A percentile compares a stretch with the other conserved stretches of the same genome.
Evolutionary conservation across 2,888 invertebrate species (phyloP).

Genomic region (Caenorhabditis virilis): DNA sequence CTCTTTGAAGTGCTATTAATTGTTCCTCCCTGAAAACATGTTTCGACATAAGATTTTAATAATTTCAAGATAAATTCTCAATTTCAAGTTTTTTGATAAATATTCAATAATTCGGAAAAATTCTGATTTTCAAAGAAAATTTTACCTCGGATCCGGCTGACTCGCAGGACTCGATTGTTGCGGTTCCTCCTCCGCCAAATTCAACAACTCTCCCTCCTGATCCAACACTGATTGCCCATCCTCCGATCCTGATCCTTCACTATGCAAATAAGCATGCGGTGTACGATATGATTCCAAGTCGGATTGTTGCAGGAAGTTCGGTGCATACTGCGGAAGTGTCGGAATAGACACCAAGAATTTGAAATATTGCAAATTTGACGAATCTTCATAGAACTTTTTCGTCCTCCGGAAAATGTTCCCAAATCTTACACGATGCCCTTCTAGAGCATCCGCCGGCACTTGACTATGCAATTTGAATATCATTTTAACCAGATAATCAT

Average conservation of each 20-base stretch:
- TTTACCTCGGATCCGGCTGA: slow-evolving; percentile 38
- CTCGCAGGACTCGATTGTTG: slow-evolving; percentile 38
- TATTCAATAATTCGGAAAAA: no score
- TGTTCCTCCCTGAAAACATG: slow-evolving; percentile 52
- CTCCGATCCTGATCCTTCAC: slow-evolving; percentile 51
- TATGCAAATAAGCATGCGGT: slow-evolving; percentile 77
- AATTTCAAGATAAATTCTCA: no score
- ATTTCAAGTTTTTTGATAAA: no score
- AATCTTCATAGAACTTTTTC: slow-evolving; percentile 88
- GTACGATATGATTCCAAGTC: slow-evolving; percentile 91
- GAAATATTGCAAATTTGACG: slow-evolving; percentile 93
- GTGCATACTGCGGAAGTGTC: slow-evolving; percentile 84
- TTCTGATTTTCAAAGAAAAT: not conserved
- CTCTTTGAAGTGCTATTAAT: slow-evolving; percentile 38
- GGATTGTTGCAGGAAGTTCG: slow-evolving; percentile 89
- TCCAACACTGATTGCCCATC: slow-evolving; percentile 54
- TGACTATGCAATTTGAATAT: slow-evolving; percentile 89
- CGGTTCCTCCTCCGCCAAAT: slow-evolving; percentile 41
- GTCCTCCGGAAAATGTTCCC: slow-evolving; percentile 71
- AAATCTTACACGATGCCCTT: slow-evolving; percentile 85
- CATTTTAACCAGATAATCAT: slow-evolving; percentile 93
- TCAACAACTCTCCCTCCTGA: slow-evolving; percentile 59
- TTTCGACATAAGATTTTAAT: no score
- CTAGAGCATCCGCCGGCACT: slow-evolving; percentile 85
- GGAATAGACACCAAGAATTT: slow-evolving; percentile 92